Conservation (phyloP, 2,888 invertebrate genomes). For the Exephanes ischioxanthus region DNA sequence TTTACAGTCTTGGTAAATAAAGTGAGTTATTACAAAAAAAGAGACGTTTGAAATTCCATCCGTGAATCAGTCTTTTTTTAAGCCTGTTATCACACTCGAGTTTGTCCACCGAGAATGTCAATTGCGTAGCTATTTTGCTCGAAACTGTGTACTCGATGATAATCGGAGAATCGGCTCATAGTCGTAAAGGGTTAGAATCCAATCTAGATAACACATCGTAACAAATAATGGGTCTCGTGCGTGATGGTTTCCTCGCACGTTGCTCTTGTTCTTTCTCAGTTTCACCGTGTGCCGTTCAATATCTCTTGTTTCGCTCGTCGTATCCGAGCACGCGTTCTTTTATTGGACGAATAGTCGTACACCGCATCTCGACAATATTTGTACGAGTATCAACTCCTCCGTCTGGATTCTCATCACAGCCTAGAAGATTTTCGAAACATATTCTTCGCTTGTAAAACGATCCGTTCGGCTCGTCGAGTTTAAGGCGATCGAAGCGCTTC, state of each 20-base stretch:
- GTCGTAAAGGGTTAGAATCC: slow-evolving; percentile 29
- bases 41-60: background rate
- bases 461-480: background rate
- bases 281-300: background rate
- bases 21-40: background rate
- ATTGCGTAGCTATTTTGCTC: background rate
- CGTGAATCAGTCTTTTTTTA: background rate
- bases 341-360: slow-evolving; percentile 4
- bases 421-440: background rate
- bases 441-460: slow-evolving; percentile 22
- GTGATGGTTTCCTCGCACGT: background rate
- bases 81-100: background rate
- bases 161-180: background rate
- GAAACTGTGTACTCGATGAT: background rate
- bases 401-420: background rate
- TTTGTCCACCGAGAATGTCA: background rate
- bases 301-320: slow-evolving; percentile 14
- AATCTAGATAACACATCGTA: slow-evolving; percentile 17
- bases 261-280: slow-evolving; percentile 19
- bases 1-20: background rate
- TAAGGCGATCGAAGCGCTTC: background rate
- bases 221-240: slow-evolving; percentile 6
- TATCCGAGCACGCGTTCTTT: slow-evolving; percentile 14
- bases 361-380: slow-evolving; percentile 26
- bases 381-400: slow-evolving; percentile 34